Conservation (phyloP, 1,140 invertebrate genomes). For the Bombus polaris region DNA sequence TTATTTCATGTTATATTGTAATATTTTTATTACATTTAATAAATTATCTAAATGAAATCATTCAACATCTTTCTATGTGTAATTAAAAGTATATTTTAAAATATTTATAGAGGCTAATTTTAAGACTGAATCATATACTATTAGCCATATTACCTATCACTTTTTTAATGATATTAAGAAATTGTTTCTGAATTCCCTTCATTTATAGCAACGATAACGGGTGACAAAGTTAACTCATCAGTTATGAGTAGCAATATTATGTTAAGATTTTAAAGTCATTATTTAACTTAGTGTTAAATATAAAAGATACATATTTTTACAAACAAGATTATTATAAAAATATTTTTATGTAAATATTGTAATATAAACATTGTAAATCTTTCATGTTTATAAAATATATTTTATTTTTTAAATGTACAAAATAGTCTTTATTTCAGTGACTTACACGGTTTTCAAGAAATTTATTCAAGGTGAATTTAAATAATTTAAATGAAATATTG, state of each 20-base stretch:
- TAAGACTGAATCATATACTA: neutral
- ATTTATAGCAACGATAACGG: neutral
- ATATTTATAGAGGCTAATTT: neutral
- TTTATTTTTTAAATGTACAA: conserved; percentile 31
- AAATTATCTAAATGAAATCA: neutral
- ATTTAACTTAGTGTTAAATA: neutral
- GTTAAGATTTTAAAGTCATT: too few species aligned
- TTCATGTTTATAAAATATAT: conserved; percentile 20
- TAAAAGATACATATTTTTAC: neutral
- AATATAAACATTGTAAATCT: neutral
- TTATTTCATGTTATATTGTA: neutral
- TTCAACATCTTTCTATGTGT: neutral
- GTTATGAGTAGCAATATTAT: too few species aligned
- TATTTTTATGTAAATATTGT: neutral
- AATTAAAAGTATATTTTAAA: neutral
- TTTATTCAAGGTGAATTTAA: neutral
- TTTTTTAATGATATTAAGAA: neutral
- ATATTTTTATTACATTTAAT: conserved; percentile 18
- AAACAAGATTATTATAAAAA: neutral
- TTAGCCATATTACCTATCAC: neutral
- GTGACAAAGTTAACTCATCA: too few species aligned
- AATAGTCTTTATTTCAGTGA: neutral
- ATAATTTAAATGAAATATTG: conserved; percentile 4
- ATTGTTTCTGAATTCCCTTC: neutral
- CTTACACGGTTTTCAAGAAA: neutral